phyloP scores from a whole-genome alignment of 2,888 invertebrate species.

The Heteromyza rotundicornis region DNA sequence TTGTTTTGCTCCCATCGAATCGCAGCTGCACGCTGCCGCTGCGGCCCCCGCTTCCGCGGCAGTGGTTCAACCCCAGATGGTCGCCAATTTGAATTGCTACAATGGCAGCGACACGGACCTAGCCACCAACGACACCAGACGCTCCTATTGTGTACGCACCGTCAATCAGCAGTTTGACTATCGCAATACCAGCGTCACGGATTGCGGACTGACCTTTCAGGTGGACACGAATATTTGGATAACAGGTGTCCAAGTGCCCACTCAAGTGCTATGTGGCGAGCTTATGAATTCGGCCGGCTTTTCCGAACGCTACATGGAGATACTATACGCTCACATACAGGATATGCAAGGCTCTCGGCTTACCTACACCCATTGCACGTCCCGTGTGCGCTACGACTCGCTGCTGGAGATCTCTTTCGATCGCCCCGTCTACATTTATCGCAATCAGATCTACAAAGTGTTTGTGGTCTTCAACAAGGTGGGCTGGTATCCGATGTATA shows the following conservation, averaged over 20 bases:
- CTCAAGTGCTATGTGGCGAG: conserved; percentile 68
- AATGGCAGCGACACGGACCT: conserved; percentile 29
- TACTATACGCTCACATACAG: conserved; percentile 80
- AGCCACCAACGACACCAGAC: conserved; percentile 63
- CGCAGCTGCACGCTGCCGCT: conserved; percentile 32
- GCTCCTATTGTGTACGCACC: conserved; percentile 74
- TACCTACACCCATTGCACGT: conserved; percentile 83
- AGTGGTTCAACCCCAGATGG: conserved; percentile 7
- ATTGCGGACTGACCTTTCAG: conserved; percentile 80
- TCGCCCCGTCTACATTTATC: conserved; percentile 78
- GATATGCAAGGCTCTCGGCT: conserved; percentile 81
- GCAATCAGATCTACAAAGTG: conserved; percentile 75
- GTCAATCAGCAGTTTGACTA: conserved; percentile 74
- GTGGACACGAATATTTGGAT: conserved; percentile 82
- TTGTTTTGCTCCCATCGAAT: conserved; percentile 21
- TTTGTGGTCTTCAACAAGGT: conserved; percentile 82
- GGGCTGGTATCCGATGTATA: conserved; percentile 82
- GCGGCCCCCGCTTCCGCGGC: conserved; percentile 6
- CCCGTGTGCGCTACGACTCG: conserved; percentile 75
- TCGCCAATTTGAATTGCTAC: conserved; percentile 23
- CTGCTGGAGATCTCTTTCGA: conserved; percentile 82
- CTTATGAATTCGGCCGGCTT: conserved; percentile 58
- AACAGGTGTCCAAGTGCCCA: conserved; percentile 74
- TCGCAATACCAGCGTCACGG: conserved; percentile 76
- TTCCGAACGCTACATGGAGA: conserved; percentile 71